These are phyloP conservation scores for Dysidea cf. avara DNA, from an alignment of 37 sponge, comb jelly and placozoan species.

Conservation along the genomic window DNA sequence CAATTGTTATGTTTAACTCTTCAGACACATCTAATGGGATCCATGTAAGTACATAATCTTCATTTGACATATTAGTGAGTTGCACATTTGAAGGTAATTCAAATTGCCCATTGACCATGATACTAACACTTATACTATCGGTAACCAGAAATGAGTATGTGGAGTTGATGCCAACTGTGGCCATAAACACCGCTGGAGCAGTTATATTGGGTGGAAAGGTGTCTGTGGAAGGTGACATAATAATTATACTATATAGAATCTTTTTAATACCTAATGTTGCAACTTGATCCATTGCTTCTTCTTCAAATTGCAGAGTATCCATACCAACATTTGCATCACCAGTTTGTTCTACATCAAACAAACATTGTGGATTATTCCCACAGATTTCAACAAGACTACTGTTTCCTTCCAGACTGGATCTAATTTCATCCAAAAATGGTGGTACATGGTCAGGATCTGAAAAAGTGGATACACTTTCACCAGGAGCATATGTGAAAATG, in stretches of 20 bases:
- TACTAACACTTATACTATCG: neutral
- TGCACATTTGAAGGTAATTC: neutral
- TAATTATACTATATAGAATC: too few relatives aligned
- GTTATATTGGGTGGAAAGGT: conserved; percentile 10
- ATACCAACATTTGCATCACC: conserved; percentile 33
- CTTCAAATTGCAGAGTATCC: conserved; percentile 4
- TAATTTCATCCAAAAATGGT: conserved; percentile 39
- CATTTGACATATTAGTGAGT: neutral
- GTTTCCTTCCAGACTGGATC: conserved; percentile 9
- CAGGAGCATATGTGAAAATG: too few relatives aligned
- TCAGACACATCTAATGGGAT: neutral
- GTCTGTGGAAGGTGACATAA: neutral
- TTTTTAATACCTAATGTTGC: neutral
- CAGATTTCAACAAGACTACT: conserved; percentile 9
- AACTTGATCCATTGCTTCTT: neutral
- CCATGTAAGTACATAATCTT: conserved; percentile 23
- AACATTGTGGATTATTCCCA: conserved; percentile 31
- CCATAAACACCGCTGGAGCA: neutral
- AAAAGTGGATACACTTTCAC: conserved; percentile 51
- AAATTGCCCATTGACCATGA: neutral
- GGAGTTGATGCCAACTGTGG: neutral
- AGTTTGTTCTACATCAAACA: conserved; percentile 63
- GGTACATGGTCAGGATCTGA: conserved; percentile 50
- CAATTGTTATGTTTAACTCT: conserved; percentile 5
- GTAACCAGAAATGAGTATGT: neutral